These are phyloP conservation scores for Drosophila truncata DNA, from an alignment of 1,140 invertebrate genomes.

Conservation along the genomic window DNA sequence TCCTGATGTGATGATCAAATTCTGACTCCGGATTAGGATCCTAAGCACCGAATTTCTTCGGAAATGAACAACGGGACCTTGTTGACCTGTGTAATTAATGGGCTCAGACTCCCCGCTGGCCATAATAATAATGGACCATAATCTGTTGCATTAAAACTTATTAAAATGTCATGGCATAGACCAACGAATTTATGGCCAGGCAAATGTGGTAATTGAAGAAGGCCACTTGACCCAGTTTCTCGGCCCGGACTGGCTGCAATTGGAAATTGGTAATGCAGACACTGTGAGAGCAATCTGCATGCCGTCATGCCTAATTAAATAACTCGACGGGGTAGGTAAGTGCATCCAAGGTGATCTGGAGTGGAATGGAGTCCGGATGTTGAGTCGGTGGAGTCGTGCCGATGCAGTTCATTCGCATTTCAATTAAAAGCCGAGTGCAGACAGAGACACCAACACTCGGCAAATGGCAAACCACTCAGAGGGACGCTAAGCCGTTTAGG, in stretches of 20 bases:
- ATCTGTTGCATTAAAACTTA: conserved; percentile 63
- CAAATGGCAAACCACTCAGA: conserved; percentile 58
- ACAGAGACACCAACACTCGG: conserved; percentile 28
- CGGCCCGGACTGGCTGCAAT: conserved; percentile 10
- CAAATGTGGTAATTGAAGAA: conserved; percentile 55
- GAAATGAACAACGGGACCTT: too few relatives aligned
- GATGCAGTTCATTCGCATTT: conserved; percentile 73
- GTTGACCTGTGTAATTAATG: too few relatives aligned
- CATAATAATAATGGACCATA: conserved; percentile 44
- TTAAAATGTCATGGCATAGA: conserved; percentile 52
- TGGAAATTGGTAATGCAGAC: conserved; percentile 39
- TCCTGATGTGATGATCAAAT: too few relatives aligned
- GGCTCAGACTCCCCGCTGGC: conserved; percentile 29
- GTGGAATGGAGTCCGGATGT: conserved; percentile 11
- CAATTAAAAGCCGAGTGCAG: conserved; percentile 56
- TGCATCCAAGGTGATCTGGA: conserved; percentile 15
- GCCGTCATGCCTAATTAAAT: conserved; percentile 64
- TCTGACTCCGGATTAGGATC: too few relatives aligned
- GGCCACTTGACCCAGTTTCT: conserved; percentile 63
- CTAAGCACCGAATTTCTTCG: too few relatives aligned
- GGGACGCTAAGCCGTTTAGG: conserved; percentile 65
- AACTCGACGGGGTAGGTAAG: conserved; percentile 38
- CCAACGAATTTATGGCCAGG: conserved; percentile 42
- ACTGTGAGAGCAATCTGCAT: conserved; percentile 32
- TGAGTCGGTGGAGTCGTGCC: conserved; percentile 1